A percentile compares a stretch with the other conserved stretches of the same genome.
These are phyloP conservation scores for Galagoides demidoff DNA, from an alignment of 2,797 vertebrate genomes.

Conservation along the genomic window DNA sequence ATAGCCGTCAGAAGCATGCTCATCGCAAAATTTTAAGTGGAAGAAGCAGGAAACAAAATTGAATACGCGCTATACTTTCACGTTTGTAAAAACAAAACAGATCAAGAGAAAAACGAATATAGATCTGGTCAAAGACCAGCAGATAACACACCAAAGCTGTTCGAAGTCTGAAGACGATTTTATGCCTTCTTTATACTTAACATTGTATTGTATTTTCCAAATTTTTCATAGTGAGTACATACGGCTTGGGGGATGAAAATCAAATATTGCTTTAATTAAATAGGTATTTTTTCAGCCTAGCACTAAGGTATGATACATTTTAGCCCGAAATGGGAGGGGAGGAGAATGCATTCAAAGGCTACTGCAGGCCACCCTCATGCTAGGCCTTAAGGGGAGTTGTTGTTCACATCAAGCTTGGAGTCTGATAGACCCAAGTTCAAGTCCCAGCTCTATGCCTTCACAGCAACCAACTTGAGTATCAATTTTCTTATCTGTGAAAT, in stretches of 20 bases:
- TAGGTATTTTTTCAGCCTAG: neutral
- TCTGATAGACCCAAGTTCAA: neutral
- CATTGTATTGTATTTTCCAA: neutral
- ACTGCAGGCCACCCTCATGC: neutral
- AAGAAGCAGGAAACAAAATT: neutral
- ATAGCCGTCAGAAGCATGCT: neutral
- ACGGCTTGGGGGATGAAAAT: slow-evolving; percentile 22
- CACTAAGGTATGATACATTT: neutral
- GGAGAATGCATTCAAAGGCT: neutral
- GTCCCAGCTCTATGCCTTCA: neutral
- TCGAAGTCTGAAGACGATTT: neutral
- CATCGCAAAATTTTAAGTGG: neutral
- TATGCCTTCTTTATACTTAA: neutral
- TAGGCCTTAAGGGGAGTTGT: neutral
- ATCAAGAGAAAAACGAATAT: neutral
- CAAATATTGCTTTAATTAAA: slow-evolving; percentile 1
- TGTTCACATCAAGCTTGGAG: neutral
- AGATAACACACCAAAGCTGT: neutral
- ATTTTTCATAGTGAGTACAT: neutral
- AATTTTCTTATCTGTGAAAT: neutral
- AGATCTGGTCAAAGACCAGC: neutral
- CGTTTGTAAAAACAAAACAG: slow-evolving; percentile 22
- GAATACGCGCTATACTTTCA: neutral
- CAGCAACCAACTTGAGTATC: neutral
- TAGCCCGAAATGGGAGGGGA: neutral